Percentiles rank a stretch among this genome's conserved stretches.
These are phyloP conservation scores for Bucco capensis DNA, from an alignment of 2,113 vertebrate genomes.

Conservation along the genomic window DNA sequence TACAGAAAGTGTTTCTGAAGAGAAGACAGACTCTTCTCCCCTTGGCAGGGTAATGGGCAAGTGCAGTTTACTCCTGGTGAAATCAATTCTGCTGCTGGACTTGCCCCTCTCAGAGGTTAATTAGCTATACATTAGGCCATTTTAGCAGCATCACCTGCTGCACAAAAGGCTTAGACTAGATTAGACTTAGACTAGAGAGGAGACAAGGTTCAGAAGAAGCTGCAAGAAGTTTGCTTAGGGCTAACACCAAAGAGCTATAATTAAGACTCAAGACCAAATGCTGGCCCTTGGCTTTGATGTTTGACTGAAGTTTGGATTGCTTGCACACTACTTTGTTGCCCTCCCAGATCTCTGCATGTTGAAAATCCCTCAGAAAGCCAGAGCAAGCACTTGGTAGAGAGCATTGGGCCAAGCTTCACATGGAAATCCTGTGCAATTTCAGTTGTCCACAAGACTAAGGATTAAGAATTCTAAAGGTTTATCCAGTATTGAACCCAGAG, in stretches of 20 bases:
- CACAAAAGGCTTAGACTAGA: not conserved
- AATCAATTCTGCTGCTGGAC: not conserved
- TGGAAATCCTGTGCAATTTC: not conserved
- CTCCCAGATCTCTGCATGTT: not conserved
- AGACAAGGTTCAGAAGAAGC: not conserved
- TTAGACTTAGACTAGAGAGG: not conserved
- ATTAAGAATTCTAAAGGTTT: not conserved
- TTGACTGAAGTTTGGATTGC: too few relatives aligned
- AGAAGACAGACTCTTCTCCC: too few relatives aligned
- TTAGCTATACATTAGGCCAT: not conserved
- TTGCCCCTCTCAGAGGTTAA: not conserved
- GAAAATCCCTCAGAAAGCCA: not conserved
- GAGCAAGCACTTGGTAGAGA: not conserved
- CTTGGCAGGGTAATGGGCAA: not conserved
- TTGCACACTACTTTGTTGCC: fast-evolving
- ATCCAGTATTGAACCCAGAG: not conserved
- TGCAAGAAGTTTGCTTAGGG: not conserved
- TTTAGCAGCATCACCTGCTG: not conserved
- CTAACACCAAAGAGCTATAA: not conserved
- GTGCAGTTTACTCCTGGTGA: not conserved
- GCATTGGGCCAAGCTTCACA: fast-evolving
- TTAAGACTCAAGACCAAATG: not conserved
- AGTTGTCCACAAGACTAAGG: not conserved
- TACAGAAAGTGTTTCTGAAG: not conserved
- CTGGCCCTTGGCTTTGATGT: not conserved